Evolutionary conservation across 2,888 invertebrate genomes (phyloP).

Genomic region (Mellilla xanthometata): DNA sequence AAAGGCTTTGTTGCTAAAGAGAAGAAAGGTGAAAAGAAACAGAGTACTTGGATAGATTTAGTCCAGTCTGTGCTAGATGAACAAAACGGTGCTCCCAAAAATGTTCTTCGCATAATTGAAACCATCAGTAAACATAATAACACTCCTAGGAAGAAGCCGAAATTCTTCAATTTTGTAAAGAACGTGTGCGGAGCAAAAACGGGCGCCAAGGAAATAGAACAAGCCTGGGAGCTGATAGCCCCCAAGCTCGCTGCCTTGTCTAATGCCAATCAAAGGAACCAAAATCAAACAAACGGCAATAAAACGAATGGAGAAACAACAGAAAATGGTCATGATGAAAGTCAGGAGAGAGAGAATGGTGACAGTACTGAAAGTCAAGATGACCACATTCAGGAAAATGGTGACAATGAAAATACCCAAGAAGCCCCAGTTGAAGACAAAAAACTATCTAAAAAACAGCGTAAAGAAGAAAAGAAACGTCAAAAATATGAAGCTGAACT

Average conservation of each 20-base stretch:
- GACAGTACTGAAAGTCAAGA: conserved; percentile 4
- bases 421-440: conserved; percentile 40
- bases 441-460: conserved; percentile 70
- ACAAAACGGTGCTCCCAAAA: conserved; percentile 76
- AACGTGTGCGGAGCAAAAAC: conserved; percentile 84
- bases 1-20: conserved; percentile 89
- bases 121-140: conserved; percentile 88
- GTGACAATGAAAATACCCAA: conserved; percentile 33
- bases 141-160: conserved; percentile 92
- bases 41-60: conserved; percentile 91
- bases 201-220: conserved; percentile 82
- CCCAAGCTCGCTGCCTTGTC: conserved; percentile 79
- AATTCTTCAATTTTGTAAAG: conserved; percentile 90
- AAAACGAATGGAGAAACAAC: conserved; percentile 26
- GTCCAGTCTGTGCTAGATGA: conserved; percentile 85
- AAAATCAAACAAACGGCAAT: conserved; percentile 38
- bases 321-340: conserved; percentile 29
- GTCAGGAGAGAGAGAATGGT: conserved; percentile 28
- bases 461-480: conserved; percentile 72
- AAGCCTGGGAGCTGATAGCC: conserved; percentile 86
- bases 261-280: conserved; percentile 48
- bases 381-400: conserved; percentile 27
- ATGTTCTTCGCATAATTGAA: conserved; percentile 85
- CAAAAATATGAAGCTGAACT: conserved; percentile 74
- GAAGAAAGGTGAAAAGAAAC: conserved; percentile 94